Percentiles rank a stretch among this genome's conserved stretches.
phyloP scores from a whole-genome alignment of 2,797 vertebrate species.

The Podarcis siculus region DNA sequence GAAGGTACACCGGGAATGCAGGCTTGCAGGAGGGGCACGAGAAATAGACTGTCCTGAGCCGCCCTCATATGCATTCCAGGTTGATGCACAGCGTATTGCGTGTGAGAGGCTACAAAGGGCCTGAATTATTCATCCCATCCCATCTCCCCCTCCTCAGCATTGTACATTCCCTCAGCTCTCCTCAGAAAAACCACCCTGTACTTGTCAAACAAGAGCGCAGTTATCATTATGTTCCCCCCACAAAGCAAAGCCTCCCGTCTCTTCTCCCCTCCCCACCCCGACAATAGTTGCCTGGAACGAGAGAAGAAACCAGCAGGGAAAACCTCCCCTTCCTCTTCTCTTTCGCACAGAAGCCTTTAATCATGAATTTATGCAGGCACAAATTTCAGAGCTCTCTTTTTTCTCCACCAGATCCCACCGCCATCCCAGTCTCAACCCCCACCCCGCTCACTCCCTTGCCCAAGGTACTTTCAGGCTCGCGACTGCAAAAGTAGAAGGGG shows the following conservation, averaged over 20 bases:
- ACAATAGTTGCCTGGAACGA: constrained; percentile 25
- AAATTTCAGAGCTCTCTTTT: constrained; percentile 60
- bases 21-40: background rate
- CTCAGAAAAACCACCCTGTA: constrained; percentile 45
- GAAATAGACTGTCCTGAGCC: background rate
- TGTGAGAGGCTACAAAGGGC: constrained; percentile 47
- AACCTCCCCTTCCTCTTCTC: constrained; percentile 16
- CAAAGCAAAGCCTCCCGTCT: constrained; percentile 42
- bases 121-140: constrained; percentile 68
- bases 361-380: constrained; percentile 74
- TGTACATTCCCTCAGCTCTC: constrained; percentile 51
- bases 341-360: constrained; percentile 68
- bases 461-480: constrained; percentile 59
- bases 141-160: constrained; percentile 44
- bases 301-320: constrained; percentile 58
- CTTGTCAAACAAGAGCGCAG: constrained; percentile 58
- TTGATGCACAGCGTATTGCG: constrained; percentile 38
- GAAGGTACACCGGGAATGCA: too few species aligned
- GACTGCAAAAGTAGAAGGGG: constrained; percentile 53
- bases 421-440: background rate
- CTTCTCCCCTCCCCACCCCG: background rate
- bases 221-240: background rate
- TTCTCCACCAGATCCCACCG: too few species aligned
- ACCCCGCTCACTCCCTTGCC: constrained; percentile 42
- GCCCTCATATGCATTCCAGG: constrained; percentile 27